Evolutionary conservation across 2,113 vertebrate genomes (phyloP).

Genomic region (Aegypius monachus): DNA sequence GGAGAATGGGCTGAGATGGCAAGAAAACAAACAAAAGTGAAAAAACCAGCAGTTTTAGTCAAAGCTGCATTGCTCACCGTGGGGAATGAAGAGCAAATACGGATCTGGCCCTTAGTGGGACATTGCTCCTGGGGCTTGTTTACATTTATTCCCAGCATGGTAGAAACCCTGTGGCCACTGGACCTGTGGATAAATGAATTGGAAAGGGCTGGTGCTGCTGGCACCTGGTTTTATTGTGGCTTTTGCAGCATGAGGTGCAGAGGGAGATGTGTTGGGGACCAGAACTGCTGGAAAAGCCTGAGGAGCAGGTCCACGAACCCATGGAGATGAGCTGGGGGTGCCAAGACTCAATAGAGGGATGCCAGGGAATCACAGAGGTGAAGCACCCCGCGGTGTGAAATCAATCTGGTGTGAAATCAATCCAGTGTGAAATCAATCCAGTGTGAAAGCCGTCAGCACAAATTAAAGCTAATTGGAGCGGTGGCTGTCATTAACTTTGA

Average conservation of each 20-base stretch:
- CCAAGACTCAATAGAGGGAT: accelerated
- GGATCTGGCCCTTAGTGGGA: neutral
- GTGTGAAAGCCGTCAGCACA: neutral
- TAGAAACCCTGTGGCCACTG: neutral
- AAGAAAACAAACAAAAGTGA: neutral
- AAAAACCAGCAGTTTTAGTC: neutral
- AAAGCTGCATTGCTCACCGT: accelerated
- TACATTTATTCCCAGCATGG: neutral
- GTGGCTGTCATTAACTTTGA: neutral
- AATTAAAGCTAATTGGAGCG: neutral
- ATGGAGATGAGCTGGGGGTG: neutral
- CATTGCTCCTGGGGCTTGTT: neutral
- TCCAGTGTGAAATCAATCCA: neutral
- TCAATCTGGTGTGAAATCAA: neutral
- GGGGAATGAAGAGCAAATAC: neutral
- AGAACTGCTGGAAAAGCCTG: neutral
- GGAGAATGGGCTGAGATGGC: neutral
- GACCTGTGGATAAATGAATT: neutral
- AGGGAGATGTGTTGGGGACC: neutral
- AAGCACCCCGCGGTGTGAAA: neutral
- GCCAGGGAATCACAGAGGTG: accelerated
- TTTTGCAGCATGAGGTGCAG: neutral
- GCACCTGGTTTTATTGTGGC: accelerated
- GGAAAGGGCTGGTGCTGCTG: neutral
- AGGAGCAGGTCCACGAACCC: neutral